These are phyloP conservation scores for Glossosoma conforme DNA, from an alignment of 1,140 invertebrate species.

Conservation along the genomic window DNA sequence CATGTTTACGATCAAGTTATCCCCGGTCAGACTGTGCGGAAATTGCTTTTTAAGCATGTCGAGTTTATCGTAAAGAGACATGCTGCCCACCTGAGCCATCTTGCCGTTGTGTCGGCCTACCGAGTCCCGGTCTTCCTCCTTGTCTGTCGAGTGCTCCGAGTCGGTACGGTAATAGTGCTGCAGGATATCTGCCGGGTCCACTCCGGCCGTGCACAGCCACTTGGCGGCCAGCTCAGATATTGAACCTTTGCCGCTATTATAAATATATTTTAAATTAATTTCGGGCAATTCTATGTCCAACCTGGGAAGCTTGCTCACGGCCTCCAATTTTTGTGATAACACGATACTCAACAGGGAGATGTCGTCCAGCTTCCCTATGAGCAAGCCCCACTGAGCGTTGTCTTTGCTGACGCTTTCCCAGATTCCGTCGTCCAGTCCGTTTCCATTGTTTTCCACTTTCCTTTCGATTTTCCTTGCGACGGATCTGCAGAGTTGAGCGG, in stretches of 20 bases:
- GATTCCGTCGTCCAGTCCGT: conserved; percentile 50
- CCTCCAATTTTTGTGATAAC: conserved; percentile 52
- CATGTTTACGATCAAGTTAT: conserved; percentile 76
- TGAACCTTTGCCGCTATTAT: conserved; percentile 76
- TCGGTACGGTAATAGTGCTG: conserved; percentile 24
- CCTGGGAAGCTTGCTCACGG: conserved; percentile 45
- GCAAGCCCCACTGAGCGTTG: conserved; percentile 75
- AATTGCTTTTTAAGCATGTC: conserved; percentile 67
- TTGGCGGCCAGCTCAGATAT: conserved; percentile 78
- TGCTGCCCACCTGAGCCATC: conserved; percentile 34
- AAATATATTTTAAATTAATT: conserved; percentile 68
- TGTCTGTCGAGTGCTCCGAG: conserved; percentile 15
- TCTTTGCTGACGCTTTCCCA: conserved; percentile 85
- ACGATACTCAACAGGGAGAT: conserved; percentile 71
- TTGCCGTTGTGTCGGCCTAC: conserved; percentile 35
- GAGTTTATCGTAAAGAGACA: conserved; percentile 50
- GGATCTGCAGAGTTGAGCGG: conserved; percentile 69
- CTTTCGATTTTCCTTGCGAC: conserved; percentile 53
- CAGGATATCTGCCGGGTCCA: conserved; percentile 53
- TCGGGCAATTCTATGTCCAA: conserved; percentile 56
- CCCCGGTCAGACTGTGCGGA: conserved; percentile 76
- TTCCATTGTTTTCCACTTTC: conserved; percentile 38
- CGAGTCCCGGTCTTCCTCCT: conserved; percentile 13
- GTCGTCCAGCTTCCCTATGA: conserved; percentile 87
- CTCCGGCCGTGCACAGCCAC: conserved; percentile 68